A percentile compares a stretch with the other conserved stretches of the same genome.
Evolutionary conservation across 2,113 vertebrate species (phyloP).

Genomic region (Mungos mungo): DNA sequence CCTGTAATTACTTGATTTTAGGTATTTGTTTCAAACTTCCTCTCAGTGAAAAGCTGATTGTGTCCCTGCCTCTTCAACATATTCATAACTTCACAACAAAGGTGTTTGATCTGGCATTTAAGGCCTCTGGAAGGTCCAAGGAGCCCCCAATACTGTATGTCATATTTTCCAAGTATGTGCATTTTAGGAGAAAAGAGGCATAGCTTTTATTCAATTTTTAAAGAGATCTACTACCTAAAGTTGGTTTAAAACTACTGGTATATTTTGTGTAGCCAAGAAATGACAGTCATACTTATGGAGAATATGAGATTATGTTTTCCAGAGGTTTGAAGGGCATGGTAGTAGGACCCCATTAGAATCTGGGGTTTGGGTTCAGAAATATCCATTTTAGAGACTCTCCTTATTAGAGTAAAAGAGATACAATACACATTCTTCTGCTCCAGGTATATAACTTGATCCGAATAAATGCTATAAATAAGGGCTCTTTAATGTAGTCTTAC

Average conservation of each 20-base stretch:
- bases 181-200: neutral
- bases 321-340: neutral
- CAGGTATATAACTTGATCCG: neutral
- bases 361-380: constrained; percentile 27
- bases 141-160: neutral
- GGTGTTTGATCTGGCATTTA: neutral
- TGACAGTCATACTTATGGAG: neutral
- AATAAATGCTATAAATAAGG: constrained; percentile 35
- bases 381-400: neutral
- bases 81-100: neutral
- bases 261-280: constrained; percentile 39
- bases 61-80: neutral
- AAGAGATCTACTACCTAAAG: constrained; percentile 32
- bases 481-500: constrained; percentile 7
- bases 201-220: constrained; percentile 18
- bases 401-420: constrained; percentile 4
- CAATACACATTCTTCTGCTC: neutral
- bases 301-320: constrained; percentile 44
- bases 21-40: neutral
- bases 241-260: constrained; percentile 17
- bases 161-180: neutral
- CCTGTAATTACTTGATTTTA: neutral
- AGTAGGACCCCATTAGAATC: neutral
- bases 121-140: neutral
- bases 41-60: neutral